phyloP scores from a whole-genome alignment of 2,888 invertebrate genomes.

The Acronicta alni region DNA sequence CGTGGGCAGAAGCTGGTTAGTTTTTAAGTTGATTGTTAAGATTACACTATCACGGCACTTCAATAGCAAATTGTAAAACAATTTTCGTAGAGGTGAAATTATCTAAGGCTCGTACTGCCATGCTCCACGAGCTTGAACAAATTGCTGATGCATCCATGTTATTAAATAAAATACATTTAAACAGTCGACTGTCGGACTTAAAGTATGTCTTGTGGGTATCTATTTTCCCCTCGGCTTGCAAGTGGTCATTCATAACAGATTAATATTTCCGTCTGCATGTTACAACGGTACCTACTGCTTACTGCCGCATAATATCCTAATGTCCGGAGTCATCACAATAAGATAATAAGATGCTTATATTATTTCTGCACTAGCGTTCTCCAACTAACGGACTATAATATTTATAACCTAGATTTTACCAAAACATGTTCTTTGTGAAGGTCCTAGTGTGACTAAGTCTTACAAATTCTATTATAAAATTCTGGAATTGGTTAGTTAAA shows the following conservation, averaged over 20 bases:
- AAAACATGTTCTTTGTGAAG: slow-evolving; percentile 15
- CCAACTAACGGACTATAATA: slow-evolving; percentile 44
- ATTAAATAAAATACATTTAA: slow-evolving; percentile 44
- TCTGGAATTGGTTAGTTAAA: too few species aligned
- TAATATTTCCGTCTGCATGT: slow-evolving; percentile 59
- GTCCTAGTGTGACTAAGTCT: too few species aligned
- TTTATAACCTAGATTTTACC: slow-evolving; percentile 15
- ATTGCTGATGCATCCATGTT: slow-evolving; percentile 30
- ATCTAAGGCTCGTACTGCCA: slow-evolving; percentile 19
- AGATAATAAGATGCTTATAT: slow-evolving; percentile 37
- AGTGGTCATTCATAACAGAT: slow-evolving; percentile 50
- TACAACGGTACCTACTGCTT: slow-evolving; percentile 54
- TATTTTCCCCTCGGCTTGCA: slow-evolving; percentile 47
- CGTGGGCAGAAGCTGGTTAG: too few species aligned
- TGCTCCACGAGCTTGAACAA: slow-evolving; percentile 37
- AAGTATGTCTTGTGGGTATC: slow-evolving; percentile 29
- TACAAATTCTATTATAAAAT: too few species aligned
- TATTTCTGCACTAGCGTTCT: slow-evolving; percentile 25
- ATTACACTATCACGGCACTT: too few species aligned
- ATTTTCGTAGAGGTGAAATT: slow-evolving; percentile 8
- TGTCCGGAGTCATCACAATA: slow-evolving; percentile 28
- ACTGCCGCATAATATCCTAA: slow-evolving; percentile 28
- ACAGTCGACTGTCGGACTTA: slow-evolving; percentile 17
- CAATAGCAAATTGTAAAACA: too few species aligned
- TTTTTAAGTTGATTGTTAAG: too few species aligned